A percentile compares a stretch with the other conserved stretches of the same genome.
These are phyloP conservation scores for Nemapogon koenigi DNA, from an alignment of 2,888 invertebrate genomes.

Conservation along the genomic window DNA sequence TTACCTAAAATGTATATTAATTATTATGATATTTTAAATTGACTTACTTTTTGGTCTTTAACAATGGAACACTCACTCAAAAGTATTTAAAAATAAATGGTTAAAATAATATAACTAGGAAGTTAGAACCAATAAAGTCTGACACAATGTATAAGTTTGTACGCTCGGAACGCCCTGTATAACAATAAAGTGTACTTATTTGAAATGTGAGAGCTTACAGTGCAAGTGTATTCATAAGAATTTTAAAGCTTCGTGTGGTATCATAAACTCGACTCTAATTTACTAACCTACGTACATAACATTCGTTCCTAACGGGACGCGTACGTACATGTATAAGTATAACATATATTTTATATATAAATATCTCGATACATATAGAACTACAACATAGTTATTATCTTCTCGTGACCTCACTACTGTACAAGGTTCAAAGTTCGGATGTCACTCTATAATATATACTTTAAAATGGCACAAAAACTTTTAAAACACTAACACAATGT, in stretches of 20 bases:
- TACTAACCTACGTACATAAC: constrained; percentile 53
- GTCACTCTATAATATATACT: constrained; percentile 59
- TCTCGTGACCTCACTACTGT: constrained; percentile 57
- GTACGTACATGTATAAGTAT: constrained; percentile 63
- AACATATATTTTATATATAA: constrained; percentile 58
- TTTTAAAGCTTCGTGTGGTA: constrained; percentile 65
- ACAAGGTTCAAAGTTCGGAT: constrained; percentile 64
- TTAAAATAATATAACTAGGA: too few relatives aligned
- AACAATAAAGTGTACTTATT: too few relatives aligned
- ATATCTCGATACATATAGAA: constrained; percentile 58
- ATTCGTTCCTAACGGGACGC: constrained; percentile 65
- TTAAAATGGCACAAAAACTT: constrained; percentile 64
- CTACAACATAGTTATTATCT: constrained; percentile 56
- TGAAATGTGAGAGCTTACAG: too few relatives aligned
- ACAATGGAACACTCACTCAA: constrained; percentile 30
- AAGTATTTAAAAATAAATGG: too few relatives aligned
- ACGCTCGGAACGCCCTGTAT: too few relatives aligned
- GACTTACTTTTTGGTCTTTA: constrained; percentile 54
- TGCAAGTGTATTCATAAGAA: constrained; percentile 65
- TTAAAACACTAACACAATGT: constrained; percentile 64
- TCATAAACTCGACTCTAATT: constrained; percentile 54
- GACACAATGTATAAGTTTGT: too few relatives aligned
- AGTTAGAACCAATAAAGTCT: too few relatives aligned
- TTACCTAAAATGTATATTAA: constrained; percentile 11
- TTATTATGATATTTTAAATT: constrained; percentile 51